These are phyloP conservation scores for Alsophila aescularia DNA, from an alignment of 2,888 invertebrate species.

Conservation along the genomic window DNA sequence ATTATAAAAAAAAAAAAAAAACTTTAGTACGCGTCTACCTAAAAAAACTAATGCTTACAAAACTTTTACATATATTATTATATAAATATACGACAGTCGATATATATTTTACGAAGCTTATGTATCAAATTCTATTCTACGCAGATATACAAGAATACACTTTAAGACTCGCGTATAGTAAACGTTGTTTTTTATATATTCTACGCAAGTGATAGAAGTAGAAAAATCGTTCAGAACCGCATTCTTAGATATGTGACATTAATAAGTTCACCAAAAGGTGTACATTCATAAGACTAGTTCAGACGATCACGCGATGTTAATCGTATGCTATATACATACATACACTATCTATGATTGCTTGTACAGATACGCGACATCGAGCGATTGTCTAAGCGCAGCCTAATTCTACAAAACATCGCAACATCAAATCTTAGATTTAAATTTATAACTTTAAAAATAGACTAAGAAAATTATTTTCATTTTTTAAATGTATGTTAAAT, in stretches of 20 bases:
- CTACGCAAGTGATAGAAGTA: conserved; percentile 13
- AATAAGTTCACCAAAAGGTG: conserved; percentile 6
- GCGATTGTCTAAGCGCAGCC: not conserved
- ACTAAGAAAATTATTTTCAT: conserved; percentile 27
- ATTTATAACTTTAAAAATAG: conserved; percentile 23
- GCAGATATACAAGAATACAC: conserved; percentile 33
- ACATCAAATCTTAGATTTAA: conserved; percentile 24
- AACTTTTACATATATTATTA: conserved; percentile 27
- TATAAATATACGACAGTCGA: conserved; percentile 38
- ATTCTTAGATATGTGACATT: conserved; percentile 22
- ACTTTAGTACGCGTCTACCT: conserved; percentile 32
- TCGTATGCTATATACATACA: not conserved
- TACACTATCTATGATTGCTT: not conserved
- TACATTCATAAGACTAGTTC: conserved; percentile 1
- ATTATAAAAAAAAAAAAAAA: conserved; percentile 27
- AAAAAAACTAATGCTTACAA: conserved; percentile 34
- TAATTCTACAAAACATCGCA: conserved; percentile 18
- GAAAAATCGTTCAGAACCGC: conserved; percentile 14
- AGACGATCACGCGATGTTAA: not conserved
- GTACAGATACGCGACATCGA: not conserved
- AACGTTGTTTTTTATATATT: not conserved
- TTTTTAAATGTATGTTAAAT: conserved; percentile 37
- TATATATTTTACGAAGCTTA: conserved; percentile 37
- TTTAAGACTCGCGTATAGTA: conserved; percentile 18
- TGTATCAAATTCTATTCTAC: conserved; percentile 36